Percentiles rank a stretch among this genome's conserved stretches.
Evolutionary conservation across 2,113 vertebrate genomes (phyloP).

Genomic region (Pipra filicauda): DNA sequence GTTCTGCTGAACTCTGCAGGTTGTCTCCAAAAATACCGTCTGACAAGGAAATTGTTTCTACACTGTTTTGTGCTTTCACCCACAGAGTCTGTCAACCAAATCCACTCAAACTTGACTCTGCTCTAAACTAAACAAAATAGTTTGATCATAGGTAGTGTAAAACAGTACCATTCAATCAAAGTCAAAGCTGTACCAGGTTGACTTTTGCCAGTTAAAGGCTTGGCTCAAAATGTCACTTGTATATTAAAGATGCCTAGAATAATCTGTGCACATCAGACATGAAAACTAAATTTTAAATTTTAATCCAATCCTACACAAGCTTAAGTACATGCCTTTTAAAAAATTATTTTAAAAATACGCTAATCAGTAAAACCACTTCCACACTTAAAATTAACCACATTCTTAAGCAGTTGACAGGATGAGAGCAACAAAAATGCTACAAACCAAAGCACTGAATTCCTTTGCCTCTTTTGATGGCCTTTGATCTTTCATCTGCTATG

Average conservation of each 20-base stretch:
- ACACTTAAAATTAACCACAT: background rate
- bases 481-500: background rate
- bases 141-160: background rate
- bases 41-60: slow-evolving; percentile 45
- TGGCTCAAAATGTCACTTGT: background rate
- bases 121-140: background rate
- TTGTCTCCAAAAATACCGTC: slow-evolving; percentile 16
- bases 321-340: background rate
- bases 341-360: background rate
- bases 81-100: background rate
- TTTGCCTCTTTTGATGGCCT: background rate
- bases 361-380: background rate
- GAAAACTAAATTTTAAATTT: background rate
- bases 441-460: background rate
- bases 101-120: background rate
- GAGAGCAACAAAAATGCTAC: background rate
- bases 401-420: background rate
- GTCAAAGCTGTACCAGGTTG: background rate
- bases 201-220: background rate
- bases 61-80: background rate
- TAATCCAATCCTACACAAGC: background rate
- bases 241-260: background rate
- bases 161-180: background rate
- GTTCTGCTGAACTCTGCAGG: background rate
- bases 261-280: background rate